phyloP scores from a whole-genome alignment of 2,888 invertebrate species.

The Chaetogeoica ovagalla region DNA sequence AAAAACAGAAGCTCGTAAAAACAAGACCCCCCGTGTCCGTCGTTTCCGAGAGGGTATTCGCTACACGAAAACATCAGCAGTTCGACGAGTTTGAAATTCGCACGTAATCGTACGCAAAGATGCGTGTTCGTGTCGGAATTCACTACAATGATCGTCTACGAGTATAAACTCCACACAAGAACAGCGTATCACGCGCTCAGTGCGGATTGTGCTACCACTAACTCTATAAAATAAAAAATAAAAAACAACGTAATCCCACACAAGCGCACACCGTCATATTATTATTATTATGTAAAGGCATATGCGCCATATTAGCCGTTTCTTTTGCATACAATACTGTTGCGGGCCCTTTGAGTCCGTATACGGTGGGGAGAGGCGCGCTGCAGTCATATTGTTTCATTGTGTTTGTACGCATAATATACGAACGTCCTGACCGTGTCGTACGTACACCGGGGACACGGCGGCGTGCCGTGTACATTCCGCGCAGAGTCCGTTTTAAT shows the following conservation, averaged over 20 bases:
- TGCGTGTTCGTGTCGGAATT: too few relatives aligned
- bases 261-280: not conserved
- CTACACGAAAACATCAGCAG: too few relatives aligned
- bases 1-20: too few relatives aligned
- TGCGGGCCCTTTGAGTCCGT: conserved; percentile 5
- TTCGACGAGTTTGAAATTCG: too few relatives aligned
- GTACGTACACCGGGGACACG: not conserved
- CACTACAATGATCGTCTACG: too few relatives aligned
- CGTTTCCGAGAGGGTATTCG: too few relatives aligned
- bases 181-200: not conserved
- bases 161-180: too few relatives aligned
- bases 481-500: too few relatives aligned
- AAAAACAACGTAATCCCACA: not conserved
- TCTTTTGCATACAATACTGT: conserved; percentile 30
- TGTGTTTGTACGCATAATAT: not conserved
- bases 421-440: not conserved
- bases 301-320: not conserved
- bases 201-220: conserved; percentile 1
- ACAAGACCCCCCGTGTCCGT: too few relatives aligned
- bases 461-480: too few relatives aligned
- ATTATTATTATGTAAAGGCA: not conserved
- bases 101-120: too few relatives aligned
- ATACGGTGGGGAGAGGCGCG: too few relatives aligned
- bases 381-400: not conserved
- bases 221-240: not conserved